These are phyloP conservation scores for Boulengerochromis microlepis DNA, from an alignment of 2,113 vertebrate species.

Conservation along the genomic window DNA sequence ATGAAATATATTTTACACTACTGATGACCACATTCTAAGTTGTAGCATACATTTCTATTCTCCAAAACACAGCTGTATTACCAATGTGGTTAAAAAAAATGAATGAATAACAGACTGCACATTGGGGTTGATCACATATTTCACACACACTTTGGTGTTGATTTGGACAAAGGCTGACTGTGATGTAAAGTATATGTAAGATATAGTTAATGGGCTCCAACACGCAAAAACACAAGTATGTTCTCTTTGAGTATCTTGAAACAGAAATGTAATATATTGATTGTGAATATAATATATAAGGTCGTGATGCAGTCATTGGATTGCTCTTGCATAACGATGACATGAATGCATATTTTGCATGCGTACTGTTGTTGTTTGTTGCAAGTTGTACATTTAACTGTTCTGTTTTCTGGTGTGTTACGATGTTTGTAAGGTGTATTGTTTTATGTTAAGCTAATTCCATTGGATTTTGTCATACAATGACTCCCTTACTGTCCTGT, in stretches of 20 bases:
- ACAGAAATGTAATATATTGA: slow-evolving; percentile 72
- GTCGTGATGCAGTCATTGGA: slow-evolving; percentile 32
- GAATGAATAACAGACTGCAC: not conserved
- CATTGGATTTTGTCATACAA: slow-evolving; percentile 49
- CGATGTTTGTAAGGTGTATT: slow-evolving; percentile 30
- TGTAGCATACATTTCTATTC: not conserved
- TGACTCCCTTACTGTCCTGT: slow-evolving; percentile 28
- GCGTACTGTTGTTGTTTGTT: slow-evolving; percentile 45
- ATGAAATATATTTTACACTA: slow-evolving; percentile 12
- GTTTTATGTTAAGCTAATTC: slow-evolving; percentile 53
- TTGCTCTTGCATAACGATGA: slow-evolving; percentile 38
- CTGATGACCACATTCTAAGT: slow-evolving; percentile 1
- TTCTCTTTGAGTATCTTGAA: slow-evolving; percentile 35
- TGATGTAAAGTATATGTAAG: not conserved
- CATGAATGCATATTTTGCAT: slow-evolving; percentile 54
- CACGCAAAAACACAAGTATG: slow-evolving; percentile 38
- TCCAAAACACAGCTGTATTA: not conserved
- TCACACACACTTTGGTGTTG: not conserved
- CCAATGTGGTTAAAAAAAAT: not conserved
- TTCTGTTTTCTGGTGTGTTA: slow-evolving; percentile 28
- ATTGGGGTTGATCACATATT: not conserved
- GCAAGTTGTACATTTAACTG: slow-evolving; percentile 56
- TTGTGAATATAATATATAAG: slow-evolving; percentile 68
- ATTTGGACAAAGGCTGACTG: not conserved
- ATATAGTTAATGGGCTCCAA: not conserved